Base-by-base conservation (phyloP, 2,113 vertebrate species). In the Tretioscincus oriximinensis region DNA sequence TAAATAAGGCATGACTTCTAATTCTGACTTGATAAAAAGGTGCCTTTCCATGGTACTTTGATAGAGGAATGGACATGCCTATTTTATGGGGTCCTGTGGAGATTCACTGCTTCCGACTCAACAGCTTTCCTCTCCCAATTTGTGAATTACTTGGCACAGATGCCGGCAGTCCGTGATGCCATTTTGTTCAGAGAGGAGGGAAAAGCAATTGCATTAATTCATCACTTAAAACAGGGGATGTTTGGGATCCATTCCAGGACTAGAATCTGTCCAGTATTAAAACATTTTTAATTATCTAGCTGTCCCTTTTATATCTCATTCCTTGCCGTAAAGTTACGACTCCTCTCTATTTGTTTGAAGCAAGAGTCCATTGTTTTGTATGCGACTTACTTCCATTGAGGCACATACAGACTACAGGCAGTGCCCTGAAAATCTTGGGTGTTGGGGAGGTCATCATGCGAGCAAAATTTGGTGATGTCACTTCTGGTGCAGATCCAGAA, bases 121-220 rank as follows among this genome's bases (percentile, higher is more conserved):
- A 10, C 60, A 20, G 54, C 28, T 24, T 1, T 22, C 10, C 70
- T 12, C 16, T 73, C 31, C 20, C 28, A 47, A 14, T 72, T 28
- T 54, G 14, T 63, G 24, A 65, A 66, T 60, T 66, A 80, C 22
- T 49, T 64, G 41, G 41, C 72, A n/a, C 29, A 58, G 41, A 67
- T 54, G 10, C 63, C 80, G 67, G 31, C 72, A 74, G 63, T 58
- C 54, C 21, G 61, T 29, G 61, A 49, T 77, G 41, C 26, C 61
- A 47, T 76, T 65, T 31, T 24, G 24, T 28, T 49, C 41, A 51
- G 21, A 7, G 29, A 5, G 8, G 28, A 29, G 41, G 6, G 9
- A 29, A 18, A 60, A 67, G 72, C 72, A 74, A 58, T 74, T 74
- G 80, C 45, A 35, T 81, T 81, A 74, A 75, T 58, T 74, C 61